Base-by-base conservation (phyloP, 1,140 invertebrate genomes). In the Scaptomyza hsui region DNA sequence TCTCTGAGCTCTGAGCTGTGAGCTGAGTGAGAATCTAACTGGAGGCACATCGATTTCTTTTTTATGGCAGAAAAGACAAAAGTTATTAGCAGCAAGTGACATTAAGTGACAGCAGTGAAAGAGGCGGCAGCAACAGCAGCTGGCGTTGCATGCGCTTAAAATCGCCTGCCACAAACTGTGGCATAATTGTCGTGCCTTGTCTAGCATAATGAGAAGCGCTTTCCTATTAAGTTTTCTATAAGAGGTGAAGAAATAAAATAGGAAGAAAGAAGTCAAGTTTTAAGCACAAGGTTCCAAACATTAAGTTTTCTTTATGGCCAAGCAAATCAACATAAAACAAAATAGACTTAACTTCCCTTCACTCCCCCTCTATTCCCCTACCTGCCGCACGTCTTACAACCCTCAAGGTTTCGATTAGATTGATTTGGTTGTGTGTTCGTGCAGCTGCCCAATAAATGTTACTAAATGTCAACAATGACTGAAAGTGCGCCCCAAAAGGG, bases 401-500 rank as follows among this genome's bases (percentile, higher is more conserved):
- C n/a, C 18, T 10, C 35, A n/a, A 24, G 32, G 32, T 13, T 29
- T 24, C 19, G n/a, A 5, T 19, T 44, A 13, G 26, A 39, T 42
- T 53, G 32, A 21, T 42, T 67, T 26, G 13, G 32, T 51, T 51
- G 26, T 51, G 51, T 5, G 35, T 49, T 70, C 60, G 60, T 70
- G 67, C 51, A 56, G 67, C 49, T 70, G 67, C 42, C 51, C 45
- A 70, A 70, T 70, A 70, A 70, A 70, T 70, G 67, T 70, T 70
- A 56, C 67, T 64, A 56, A 70, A 70, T 70, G 67, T 70, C 67
- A 62, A 63, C 60, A 49, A 49, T 64, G 67, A n/a, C 12, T 37
- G 4, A 37, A 72, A 59, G 68, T 61, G 53, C 37, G 52, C 37
- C 52, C 21, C 52, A 42, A 26, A 15, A 35, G 3, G 37, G 32